A percentile compares a stretch with the other conserved stretches of the same genome.
Conservation (phyloP, 2,888 invertebrate species). For the Amblyteles armatorius region DNA sequence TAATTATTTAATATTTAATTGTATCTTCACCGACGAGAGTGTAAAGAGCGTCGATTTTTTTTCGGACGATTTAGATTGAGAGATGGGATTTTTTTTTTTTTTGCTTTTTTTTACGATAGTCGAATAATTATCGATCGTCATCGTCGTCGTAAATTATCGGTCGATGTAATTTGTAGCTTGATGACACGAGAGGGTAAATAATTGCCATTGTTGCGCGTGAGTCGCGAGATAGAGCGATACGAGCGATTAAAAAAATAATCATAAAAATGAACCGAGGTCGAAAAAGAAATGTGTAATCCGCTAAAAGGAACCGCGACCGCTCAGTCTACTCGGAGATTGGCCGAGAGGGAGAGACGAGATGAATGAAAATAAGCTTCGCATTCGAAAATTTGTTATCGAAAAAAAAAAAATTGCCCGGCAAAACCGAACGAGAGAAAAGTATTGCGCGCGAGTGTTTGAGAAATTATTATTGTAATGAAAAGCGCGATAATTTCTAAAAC, state of each 20-base stretch:
- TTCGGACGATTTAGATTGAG: slow-evolving; percentile 16
- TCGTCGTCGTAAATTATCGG: slow-evolving; percentile 66
- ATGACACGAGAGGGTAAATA: slow-evolving; percentile 7
- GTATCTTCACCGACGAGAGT: slow-evolving; percentile 73
- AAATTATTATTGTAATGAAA: background rate
- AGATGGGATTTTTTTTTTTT: background rate
- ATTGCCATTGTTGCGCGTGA: slow-evolving; percentile 34
- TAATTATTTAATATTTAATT: slow-evolving; percentile 83
- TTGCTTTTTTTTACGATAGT: background rate
- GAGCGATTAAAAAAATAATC: slow-evolving; percentile 4
- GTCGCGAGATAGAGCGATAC: slow-evolving; percentile 14
- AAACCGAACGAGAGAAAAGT: background rate
- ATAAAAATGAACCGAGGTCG: slow-evolving; percentile 7
- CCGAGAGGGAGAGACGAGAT: background rate
- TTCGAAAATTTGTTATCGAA: background rate
- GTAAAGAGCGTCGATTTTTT: slow-evolving; percentile 64
- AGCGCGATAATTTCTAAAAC: background rate
- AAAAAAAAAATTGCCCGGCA: background rate
- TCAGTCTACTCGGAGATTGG: background rate
- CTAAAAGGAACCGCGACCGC: background rate
- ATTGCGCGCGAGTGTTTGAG: background rate
- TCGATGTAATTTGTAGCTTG: slow-evolving; percentile 21
- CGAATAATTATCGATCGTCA: slow-evolving; percentile 34
- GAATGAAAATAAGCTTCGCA: background rate
- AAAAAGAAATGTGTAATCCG: slow-evolving; percentile 9